A percentile compares a stretch with the other conserved stretches of the same genome.
These are phyloP conservation scores for Melanotaenia trifasciata DNA, from an alignment of 2,797 vertebrate genomes.

Conservation along the genomic window DNA sequence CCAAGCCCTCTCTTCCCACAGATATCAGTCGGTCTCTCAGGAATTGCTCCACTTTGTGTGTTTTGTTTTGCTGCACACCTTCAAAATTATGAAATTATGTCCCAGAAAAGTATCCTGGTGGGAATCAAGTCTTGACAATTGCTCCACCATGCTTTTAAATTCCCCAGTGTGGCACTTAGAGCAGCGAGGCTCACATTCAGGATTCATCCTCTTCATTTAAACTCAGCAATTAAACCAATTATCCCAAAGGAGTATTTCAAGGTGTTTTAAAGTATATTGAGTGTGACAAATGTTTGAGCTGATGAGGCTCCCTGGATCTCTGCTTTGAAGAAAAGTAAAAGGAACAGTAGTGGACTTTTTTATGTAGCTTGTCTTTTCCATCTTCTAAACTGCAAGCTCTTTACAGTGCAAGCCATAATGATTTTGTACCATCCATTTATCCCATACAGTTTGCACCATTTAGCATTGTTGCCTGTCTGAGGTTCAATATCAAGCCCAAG, in stretches of 20 bases:
- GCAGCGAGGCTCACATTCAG: conserved; percentile 17
- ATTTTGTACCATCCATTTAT: neutral
- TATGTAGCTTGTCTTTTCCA: neutral
- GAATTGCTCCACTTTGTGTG: conserved; percentile 34
- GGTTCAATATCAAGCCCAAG: neutral
- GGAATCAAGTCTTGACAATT: conserved; percentile 28
- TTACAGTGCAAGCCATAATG: neutral
- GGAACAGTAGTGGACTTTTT: neutral
- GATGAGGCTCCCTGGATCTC: conserved; percentile 34
- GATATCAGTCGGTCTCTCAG: conserved; percentile 24
- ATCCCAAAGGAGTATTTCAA: conserved; percentile 57
- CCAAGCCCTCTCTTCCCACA: conserved; percentile 34
- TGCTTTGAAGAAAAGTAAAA: conserved; percentile 11
- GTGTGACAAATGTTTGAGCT: conserved; percentile 52
- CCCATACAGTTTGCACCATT: neutral
- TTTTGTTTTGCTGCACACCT: conserved; percentile 58
- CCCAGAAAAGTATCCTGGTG: conserved; percentile 52
- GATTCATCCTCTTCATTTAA: conserved; percentile 39
- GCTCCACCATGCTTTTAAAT: conserved; percentile 36
- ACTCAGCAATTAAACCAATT: conserved; percentile 60
- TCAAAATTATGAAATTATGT: conserved; percentile 53
- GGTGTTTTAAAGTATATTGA: conserved; percentile 60
- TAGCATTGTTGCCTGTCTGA: neutral
- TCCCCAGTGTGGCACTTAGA: conserved; percentile 30
- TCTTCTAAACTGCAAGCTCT: neutral